phyloP scores from a whole-genome alignment of 1,140 invertebrate genomes.

The Coenobita brevimanus region DNA sequence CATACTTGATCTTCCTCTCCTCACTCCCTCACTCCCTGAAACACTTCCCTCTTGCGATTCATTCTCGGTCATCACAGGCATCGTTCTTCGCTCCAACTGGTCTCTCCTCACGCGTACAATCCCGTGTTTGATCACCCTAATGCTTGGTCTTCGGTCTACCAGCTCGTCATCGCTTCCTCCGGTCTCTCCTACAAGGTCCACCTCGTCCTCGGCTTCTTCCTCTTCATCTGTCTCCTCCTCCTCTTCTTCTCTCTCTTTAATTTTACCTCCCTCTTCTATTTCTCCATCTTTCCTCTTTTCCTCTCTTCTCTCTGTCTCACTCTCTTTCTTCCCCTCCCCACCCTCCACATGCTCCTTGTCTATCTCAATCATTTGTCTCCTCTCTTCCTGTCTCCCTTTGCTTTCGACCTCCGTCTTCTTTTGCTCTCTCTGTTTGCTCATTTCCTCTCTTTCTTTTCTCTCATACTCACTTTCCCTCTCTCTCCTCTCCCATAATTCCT shows the following conservation, averaged over 20 bases:
- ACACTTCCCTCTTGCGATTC: neutral
- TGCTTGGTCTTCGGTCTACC: neutral
- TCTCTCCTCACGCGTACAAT: neutral
- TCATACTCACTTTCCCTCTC: no score
- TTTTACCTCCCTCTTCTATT: no score
- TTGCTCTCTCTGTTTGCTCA: no score
- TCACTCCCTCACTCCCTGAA: neutral
- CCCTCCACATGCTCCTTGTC: neutral
- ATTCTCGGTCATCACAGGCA: neutral
- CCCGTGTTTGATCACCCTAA: neutral
- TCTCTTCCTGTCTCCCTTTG: constrained; percentile 22
- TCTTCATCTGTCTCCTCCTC: no score
- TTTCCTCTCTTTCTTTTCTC: no score
- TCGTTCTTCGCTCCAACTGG: neutral
- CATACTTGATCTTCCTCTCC: no score
- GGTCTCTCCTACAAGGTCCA: neutral
- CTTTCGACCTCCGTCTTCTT: no score
- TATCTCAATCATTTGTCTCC: neutral
- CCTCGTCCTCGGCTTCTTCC: no score
- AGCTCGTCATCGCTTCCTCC: neutral
- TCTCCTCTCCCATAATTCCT: constrained; percentile 37
- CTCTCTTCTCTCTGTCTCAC: neutral
- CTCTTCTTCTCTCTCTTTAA: no score
- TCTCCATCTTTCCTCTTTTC: neutral
- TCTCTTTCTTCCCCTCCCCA: neutral